A percentile compares a stretch with the other conserved stretches of the same genome.
These are phyloP conservation scores for Aspiorhynchus laticeps DNA, from an alignment of 2,113 vertebrate species.

Conservation along the genomic window DNA sequence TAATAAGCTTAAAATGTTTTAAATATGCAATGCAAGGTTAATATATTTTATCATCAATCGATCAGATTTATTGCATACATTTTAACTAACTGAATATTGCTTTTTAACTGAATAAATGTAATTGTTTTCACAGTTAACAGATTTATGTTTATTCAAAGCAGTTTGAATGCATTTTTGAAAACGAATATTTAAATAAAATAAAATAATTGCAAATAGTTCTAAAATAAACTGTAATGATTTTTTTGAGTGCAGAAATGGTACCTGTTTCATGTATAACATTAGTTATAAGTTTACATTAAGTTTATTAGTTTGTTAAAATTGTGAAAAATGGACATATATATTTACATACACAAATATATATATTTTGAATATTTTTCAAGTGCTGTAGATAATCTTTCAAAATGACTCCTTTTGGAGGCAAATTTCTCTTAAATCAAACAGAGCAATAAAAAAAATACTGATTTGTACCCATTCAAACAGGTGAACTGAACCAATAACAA, in stretches of 20 bases:
- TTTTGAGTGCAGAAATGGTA: not conserved
- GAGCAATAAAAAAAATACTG: not conserved
- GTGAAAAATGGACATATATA: not conserved
- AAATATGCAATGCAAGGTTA: not conserved
- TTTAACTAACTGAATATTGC: not conserved
- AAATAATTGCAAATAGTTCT: not conserved
- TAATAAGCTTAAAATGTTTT: not conserved
- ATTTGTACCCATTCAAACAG: not conserved
- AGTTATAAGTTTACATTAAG: not conserved
- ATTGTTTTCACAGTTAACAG: not conserved
- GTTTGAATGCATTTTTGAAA: not conserved
- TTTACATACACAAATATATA: not conserved
- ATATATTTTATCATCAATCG: not conserved
- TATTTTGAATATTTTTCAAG: not conserved
- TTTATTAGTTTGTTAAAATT: not conserved
- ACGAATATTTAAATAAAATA: not conserved
- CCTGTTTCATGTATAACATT: not conserved
- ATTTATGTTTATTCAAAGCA: not conserved
- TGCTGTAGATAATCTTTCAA: not conserved
- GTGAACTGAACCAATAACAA: not conserved
- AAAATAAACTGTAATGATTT: not conserved
- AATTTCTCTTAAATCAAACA: not conserved
- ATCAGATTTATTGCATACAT: not conserved
- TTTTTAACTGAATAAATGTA: not conserved
- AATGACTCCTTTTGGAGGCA: not conserved